Evolutionary conservation across 2,113 vertebrate genomes (phyloP), one percentile per base, ranked within the genome.

Genomic region (Thryonomys swinderianus): DNA sequence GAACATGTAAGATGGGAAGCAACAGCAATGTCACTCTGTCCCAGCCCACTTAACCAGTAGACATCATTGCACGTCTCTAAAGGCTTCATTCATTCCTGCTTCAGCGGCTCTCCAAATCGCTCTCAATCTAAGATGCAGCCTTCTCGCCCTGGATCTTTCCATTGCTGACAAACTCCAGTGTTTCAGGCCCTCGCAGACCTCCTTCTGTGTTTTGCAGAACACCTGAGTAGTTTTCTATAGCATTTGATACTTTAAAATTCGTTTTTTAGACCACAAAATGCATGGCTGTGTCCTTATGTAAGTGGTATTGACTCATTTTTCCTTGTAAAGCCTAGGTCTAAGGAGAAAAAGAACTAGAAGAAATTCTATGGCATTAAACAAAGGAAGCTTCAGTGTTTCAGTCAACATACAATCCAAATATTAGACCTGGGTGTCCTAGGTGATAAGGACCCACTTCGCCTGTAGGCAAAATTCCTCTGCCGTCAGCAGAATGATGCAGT

Each of bases 321-420:
- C 57, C 45, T 48, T 91, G 90, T 83, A 66, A 92, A 86, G 27
- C 48, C n/a, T 48, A 79, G 13, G 3, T 82, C 11, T 71, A 67
- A 85, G 55, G 16, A 78, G 82, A 71, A 95, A 92, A 93, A 74
- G 25, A 88, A 80, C 20, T 88, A 13, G 57, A 57, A 73, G 85
- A 85, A 23, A 40, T 18, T 85, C 73, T 42, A 8, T 25, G 51
- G 30, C 55, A 32, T 66, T 79, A 42, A 95, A 90, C 37, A 85
- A 93, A 64, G 42, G 78, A 88, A 88, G 32, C 2, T 14, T 55
- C 66, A 23, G 11, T 48, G 3, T 51, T 27, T 90, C n/a, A 88
- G 30, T 93, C 37, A 69, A 93, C 61, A 51, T 5, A 30, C 2
- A 66, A 34, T 79, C 20, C n/a, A 81, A 8, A 57, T 1, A 2